Conservation (phyloP, 2,797 vertebrate species). For the Epinephelus coioides region DNA sequence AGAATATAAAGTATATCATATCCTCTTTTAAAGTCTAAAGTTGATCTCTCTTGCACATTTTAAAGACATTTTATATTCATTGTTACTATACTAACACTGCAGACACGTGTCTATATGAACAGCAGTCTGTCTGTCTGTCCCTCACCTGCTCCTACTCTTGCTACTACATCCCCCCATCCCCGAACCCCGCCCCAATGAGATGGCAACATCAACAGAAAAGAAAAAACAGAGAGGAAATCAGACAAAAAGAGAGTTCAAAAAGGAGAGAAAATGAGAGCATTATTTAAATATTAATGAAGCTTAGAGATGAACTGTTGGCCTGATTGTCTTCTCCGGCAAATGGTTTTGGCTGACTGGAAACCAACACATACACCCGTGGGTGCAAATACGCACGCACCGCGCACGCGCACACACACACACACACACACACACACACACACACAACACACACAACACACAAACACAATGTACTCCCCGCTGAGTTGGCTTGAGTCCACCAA, state of each 20-base stretch:
- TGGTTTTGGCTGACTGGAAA: slow-evolving; percentile 52
- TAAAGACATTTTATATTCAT: not conserved
- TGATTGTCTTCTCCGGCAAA: slow-evolving; percentile 40
- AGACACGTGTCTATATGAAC: not conserved
- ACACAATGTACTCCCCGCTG: slow-evolving; percentile 23
- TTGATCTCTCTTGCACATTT: not conserved
- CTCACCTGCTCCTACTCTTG: not conserved
- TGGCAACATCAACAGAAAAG: not conserved
- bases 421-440: not conserved
- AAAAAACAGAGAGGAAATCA: slow-evolving; percentile 7
- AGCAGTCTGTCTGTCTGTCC: not conserved
- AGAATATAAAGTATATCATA: not conserved
- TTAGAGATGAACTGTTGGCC: slow-evolving; percentile 27
- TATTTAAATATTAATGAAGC: slow-evolving; percentile 31
- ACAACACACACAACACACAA: not conserved
- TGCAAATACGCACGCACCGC: not conserved
- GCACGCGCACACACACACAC: not conserved
- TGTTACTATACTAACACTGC: not conserved
- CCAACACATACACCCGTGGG: not conserved
- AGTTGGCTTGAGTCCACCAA: slow-evolving; percentile 62
- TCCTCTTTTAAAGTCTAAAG: not conserved
- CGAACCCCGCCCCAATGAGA: not conserved
- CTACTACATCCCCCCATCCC: not conserved
- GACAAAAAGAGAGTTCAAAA: not conserved
- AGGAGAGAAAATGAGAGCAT: not conserved